Percentiles rank a stretch among this genome's conserved stretches.
Conservation (phyloP, 2,888 invertebrate genomes). For the Hofmannophila pseudospretella region DNA sequence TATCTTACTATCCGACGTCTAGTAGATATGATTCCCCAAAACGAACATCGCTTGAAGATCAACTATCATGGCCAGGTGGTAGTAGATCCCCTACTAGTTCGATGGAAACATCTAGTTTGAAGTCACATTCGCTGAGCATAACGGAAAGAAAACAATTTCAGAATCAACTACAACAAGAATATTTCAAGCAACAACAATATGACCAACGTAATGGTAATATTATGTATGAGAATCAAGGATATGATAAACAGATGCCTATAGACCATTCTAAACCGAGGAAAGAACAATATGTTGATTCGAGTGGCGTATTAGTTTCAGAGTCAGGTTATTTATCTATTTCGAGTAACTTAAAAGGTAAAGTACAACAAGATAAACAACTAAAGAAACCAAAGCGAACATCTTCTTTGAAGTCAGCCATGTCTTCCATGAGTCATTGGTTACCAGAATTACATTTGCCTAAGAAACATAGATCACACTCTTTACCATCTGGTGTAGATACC, state of each 20-base stretch:
- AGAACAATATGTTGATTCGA: slow-evolving; percentile 64
- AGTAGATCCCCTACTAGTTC: slow-evolving; percentile 81
- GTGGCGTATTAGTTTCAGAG: slow-evolving; percentile 83
- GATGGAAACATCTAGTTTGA: slow-evolving; percentile 73
- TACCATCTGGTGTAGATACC: slow-evolving; percentile 84
- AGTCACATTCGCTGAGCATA: slow-evolving; percentile 78
- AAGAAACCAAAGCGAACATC: slow-evolving; percentile 85
- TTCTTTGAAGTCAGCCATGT: slow-evolving; percentile 88
- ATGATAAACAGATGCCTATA: slow-evolving; percentile 44
- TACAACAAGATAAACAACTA: slow-evolving; percentile 70
- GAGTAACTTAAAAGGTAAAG: slow-evolving; percentile 77
- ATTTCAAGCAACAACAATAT: slow-evolving; percentile 73
- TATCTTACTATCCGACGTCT: slow-evolving; percentile 89
- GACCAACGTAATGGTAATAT: slow-evolving; percentile 70
- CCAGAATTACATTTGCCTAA: slow-evolving; percentile 89
- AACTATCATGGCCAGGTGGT: slow-evolving; percentile 78
- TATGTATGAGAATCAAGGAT: slow-evolving; percentile 52
- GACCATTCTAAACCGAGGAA: slow-evolving; percentile 53
- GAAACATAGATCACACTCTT: slow-evolving; percentile 88
- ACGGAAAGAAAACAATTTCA: slow-evolving; percentile 75
- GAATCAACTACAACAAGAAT: slow-evolving; percentile 74
- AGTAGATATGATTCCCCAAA: slow-evolving; percentile 78
- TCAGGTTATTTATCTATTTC: slow-evolving; percentile 88
- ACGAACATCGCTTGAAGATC: slow-evolving; percentile 78
- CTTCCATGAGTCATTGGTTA: slow-evolving; percentile 87